Evolutionary conservation across 2,888 invertebrate species (phyloP), one percentile per base, ranked within the genome.

Genomic region (Salticus scenicus): DNA sequence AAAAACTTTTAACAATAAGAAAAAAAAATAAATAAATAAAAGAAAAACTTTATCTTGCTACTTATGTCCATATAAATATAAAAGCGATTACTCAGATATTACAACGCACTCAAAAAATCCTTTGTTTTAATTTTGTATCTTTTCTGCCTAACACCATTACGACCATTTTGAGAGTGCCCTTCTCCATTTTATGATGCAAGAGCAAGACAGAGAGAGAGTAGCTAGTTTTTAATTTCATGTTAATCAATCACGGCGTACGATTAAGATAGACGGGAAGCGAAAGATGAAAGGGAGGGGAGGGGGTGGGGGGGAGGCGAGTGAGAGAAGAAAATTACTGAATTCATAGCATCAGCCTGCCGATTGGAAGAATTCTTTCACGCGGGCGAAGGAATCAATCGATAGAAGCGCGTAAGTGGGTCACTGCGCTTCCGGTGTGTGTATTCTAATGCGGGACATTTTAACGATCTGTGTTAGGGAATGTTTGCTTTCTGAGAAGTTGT

Each of bases 331-430:
- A n/a, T n/a, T n/a, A n/a, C n/a, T n/a, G n/a, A n/a, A n/a, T n/a
- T n/a, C 37, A 37, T 37, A 4, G 2, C 47, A 47, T 7, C 47
- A 12, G 47, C 47, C 47, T 47, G 7, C n/a, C 7, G 47, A 14
- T 12, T 47, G 47, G 47, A 57, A 28, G 64, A 41, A 79, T 70
- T 71, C 79, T 71, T 78, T 71, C 30, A 47, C 57, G 27, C 31
- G 41, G 51, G 63, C 79, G 79, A 24, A 74, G 17, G 81, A 37
- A 74, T 67, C 37, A 81, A 81, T 81, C 81, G 75, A 81, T 81
- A 69, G 69, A 30, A 51, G 47, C 47, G 47, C 74, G 81, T 81
- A 81, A 81, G 74, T 81, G 81, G 81, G 81, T 81, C 81, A 81
- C 81, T 75, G 28, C 47, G 81, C 81, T 73, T 73, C 73, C 80